A percentile compares a stretch with the other conserved stretches of the same genome.
phyloP scores from a whole-genome alignment of 2,797 vertebrate species.

The Aplochiton taeniatus region DNA sequence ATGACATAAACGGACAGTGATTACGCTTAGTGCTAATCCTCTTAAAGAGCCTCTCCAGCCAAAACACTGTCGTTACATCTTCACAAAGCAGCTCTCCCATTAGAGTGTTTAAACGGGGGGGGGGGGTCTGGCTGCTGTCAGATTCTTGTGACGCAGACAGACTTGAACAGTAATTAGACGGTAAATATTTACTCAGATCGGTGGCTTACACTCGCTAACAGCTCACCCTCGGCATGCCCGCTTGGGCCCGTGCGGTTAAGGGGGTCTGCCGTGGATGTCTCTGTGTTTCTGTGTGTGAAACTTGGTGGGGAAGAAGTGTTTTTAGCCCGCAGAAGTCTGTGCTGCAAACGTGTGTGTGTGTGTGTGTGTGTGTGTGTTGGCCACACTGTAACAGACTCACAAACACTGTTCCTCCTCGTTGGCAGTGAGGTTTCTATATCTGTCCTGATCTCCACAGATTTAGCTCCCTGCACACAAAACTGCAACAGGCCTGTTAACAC shows the following conservation, averaged over 20 bases:
- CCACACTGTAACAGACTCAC: constrained; percentile 4
- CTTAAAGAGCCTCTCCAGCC: constrained; percentile 59
- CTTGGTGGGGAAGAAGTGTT: too few species aligned
- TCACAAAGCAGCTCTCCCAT: constrained; percentile 20
- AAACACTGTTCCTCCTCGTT: constrained; percentile 31
- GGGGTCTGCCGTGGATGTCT: constrained; percentile 2
- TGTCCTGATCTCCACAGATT: constrained; percentile 41
- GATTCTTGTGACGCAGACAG: constrained; percentile 25
- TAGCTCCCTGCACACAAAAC: constrained; percentile 28
- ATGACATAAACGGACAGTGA: constrained; percentile 50
- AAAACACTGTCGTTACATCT: constrained; percentile 36
- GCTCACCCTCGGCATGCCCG: constrained; percentile 27
- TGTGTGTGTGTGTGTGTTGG: constrained; percentile 3
- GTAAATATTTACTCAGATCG: constrained; percentile 58
- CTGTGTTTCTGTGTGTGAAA: constrained; percentile 19
- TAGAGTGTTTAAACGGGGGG: not conserved
- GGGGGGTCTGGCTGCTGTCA: too few species aligned
- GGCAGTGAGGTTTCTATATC: constrained; percentile 36
- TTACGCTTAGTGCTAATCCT: constrained; percentile 55
- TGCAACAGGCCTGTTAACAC: constrained; percentile 30
- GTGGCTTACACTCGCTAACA: constrained; percentile 33
- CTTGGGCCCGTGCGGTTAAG: not conserved
- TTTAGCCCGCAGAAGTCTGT: not conserved
- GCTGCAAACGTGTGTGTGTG: constrained; percentile 4
- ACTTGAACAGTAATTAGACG: constrained; percentile 37